These are phyloP conservation scores for Melangyna quadrimaculata DNA, from an alignment of 2,888 invertebrate genomes.

Conservation along the genomic window DNA sequence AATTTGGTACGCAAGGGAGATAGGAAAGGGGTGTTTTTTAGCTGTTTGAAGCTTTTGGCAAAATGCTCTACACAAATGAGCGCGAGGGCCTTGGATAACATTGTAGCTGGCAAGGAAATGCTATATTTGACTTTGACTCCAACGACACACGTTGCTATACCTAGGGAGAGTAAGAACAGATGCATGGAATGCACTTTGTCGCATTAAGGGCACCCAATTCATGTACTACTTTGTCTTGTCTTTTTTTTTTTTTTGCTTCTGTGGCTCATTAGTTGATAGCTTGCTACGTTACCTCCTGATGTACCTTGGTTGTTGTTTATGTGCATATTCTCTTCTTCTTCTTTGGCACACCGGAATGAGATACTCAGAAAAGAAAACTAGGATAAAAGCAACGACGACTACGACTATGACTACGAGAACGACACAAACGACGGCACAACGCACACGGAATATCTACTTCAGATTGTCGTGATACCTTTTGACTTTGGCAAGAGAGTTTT, in stretches of 20 bases:
- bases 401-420: too few species aligned
- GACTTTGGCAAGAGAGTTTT: slow-evolving; percentile 64
- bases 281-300: neutral
- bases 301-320: slow-evolving; percentile 17
- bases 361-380: neutral
- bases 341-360: slow-evolving; percentile 22
- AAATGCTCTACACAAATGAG: slow-evolving; percentile 53
- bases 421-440: neutral
- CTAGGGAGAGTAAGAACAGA: neutral
- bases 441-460: neutral
- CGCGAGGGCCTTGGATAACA: slow-evolving; percentile 55
- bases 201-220: slow-evolving; percentile 66
- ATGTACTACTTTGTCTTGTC: slow-evolving; percentile 51
- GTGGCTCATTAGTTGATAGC: slow-evolving; percentile 62
- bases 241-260: slow-evolving; percentile 7
- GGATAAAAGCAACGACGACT: neutral
- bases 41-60: slow-evolving; percentile 43
- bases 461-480: slow-evolving; percentile 35
- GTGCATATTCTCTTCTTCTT: neutral
- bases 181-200: slow-evolving; percentile 49
- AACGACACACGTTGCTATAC: neutral
- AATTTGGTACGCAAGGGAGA: neutral
- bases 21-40: too few species aligned
- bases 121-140: neutral
- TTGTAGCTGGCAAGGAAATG: slow-evolving; percentile 46